Conservation (phyloP, 2,797 vertebrate genomes). For the Simalia tracyae region DNA sequence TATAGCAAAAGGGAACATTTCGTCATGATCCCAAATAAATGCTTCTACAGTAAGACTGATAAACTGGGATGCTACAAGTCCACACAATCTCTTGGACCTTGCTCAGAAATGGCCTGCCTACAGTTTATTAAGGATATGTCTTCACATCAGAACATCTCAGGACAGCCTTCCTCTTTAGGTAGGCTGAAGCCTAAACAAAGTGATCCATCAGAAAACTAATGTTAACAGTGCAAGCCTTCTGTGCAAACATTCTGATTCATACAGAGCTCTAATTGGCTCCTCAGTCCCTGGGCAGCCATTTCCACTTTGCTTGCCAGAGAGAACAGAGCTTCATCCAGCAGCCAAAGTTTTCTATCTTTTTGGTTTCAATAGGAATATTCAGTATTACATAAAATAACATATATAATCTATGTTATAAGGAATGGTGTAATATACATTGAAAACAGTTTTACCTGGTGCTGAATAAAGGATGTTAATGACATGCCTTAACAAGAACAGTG, state of each 20-base stretch:
- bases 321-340: background rate
- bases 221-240: background rate
- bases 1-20: background rate
- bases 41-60: background rate
- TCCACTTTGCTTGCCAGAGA: background rate
- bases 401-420: background rate
- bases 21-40: background rate
- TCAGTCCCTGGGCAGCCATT: background rate
- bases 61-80: background rate
- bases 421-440: background rate
- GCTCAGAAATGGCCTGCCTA: background rate
- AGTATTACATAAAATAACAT: background rate
- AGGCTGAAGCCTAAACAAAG: background rate
- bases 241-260: background rate
- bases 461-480: background rate
- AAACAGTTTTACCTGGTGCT: background rate
- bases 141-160: background rate
- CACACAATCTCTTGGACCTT: background rate
- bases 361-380: background rate
- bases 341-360: background rate
- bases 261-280: background rate
- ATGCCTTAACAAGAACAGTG: background rate
- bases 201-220: background rate
- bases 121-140: background rate
- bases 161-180: background rate